Conservation (phyloP, 1,140 invertebrate genomes). For the Aphis craccivora region DNA sequence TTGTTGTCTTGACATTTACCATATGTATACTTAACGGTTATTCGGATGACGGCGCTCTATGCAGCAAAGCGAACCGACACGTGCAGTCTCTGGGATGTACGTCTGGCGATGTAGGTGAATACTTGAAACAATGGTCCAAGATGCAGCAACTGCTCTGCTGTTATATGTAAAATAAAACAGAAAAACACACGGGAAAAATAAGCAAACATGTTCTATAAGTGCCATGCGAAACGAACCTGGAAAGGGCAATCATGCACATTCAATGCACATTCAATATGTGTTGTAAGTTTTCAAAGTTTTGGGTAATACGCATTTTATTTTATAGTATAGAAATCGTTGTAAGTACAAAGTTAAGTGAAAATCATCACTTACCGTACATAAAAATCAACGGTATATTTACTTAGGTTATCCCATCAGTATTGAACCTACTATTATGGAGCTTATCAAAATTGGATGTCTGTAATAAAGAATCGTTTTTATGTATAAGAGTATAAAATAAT, state of each 20-base stretch:
- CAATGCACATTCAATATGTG: conserved; percentile 5
- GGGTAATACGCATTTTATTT: not conserved
- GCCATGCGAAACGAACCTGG: conserved; percentile 18
- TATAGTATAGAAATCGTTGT: not conserved
- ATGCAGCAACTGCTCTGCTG: conserved; percentile 76
- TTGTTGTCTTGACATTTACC: not conserved
- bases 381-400: not conserved
- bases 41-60: conserved; percentile 73
- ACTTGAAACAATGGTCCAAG: conserved; percentile 84
- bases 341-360: not conserved
- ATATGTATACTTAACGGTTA: conserved; percentile 59
- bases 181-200: conserved; percentile 57
- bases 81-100: conserved; percentile 81
- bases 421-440: not conserved
- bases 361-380: not conserved
- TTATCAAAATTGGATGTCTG: not conserved
- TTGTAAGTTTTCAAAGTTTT: not conserved
- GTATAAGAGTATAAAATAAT: not conserved
- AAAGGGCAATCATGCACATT: not conserved
- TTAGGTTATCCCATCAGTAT: not conserved
- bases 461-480: not conserved
- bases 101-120: conserved; percentile 74
- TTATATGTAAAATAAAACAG: conserved; percentile 47
- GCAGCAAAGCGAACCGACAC: conserved; percentile 85
- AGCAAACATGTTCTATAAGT: not conserved